Conservation (phyloP, 2,113 vertebrate species). For the Tragelaphus scriptus region DNA sequence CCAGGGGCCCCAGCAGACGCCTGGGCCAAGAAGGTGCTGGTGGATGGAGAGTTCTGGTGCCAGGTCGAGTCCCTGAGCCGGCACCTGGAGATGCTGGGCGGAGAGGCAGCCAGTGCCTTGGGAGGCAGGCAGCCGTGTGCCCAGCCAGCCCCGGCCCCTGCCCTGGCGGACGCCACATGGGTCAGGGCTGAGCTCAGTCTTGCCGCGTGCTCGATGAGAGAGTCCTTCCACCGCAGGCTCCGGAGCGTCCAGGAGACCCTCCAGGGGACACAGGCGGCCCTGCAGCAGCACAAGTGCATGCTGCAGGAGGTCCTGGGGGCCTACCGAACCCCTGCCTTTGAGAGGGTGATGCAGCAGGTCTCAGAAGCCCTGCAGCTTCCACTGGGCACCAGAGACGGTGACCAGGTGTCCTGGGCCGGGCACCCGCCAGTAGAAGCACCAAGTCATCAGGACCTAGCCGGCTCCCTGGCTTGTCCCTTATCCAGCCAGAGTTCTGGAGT, state of each 20-base stretch:
- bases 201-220: constrained; percentile 86
- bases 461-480: constrained; percentile 75
- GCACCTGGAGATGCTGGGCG: constrained; percentile 61
- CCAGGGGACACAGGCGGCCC: constrained; percentile 81
- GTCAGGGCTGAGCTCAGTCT: constrained; percentile 91
- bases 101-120: constrained; percentile 47
- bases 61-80: constrained; percentile 85
- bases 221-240: constrained; percentile 86
- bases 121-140: constrained; percentile 60
- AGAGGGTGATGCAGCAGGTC: constrained; percentile 84
- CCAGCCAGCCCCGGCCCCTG: constrained; percentile 70
- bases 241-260: constrained; percentile 88
- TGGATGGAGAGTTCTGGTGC: constrained; percentile 90
- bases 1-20: constrained; percentile 80
- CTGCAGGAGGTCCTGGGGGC: constrained; percentile 84
- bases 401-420: constrained; percentile 74
- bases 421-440: constrained; percentile 75
- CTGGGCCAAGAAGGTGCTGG: constrained; percentile 89
- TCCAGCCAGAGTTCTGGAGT: constrained; percentile 71
- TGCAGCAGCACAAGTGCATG: constrained; percentile 86
- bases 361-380: constrained; percentile 79
- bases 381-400: constrained; percentile 51
- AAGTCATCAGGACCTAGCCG: constrained; percentile 78
- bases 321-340: constrained; percentile 82
- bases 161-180: constrained; percentile 71